These are phyloP conservation scores for Harpegnathos saltator DNA, from an alignment of 1,140 invertebrate genomes.

Conservation along the genomic window DNA sequence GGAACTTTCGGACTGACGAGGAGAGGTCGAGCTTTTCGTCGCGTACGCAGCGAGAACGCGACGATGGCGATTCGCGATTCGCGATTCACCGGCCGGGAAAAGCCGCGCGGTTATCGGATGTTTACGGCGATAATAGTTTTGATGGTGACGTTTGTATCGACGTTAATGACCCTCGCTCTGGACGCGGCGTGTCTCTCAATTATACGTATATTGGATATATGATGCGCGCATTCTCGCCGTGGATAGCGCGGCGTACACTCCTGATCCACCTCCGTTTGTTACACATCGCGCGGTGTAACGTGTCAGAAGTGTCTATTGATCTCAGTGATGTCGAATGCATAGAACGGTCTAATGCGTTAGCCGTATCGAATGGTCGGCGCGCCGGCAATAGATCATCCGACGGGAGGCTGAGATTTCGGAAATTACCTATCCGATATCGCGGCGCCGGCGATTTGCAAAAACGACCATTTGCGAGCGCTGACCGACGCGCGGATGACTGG, in stretches of 20 bases:
- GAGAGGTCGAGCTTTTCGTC: too few species aligned
- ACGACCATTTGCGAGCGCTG: constrained; percentile 40
- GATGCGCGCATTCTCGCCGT: constrained; percentile 10
- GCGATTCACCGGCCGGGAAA: not conserved
- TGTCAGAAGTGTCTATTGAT: constrained; percentile 63
- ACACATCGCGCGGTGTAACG: constrained; percentile 57
- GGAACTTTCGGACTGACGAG: too few species aligned
- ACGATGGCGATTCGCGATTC: too few species aligned
- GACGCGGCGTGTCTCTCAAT: constrained; percentile 33
- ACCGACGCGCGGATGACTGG: constrained; percentile 56
- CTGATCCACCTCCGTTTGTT: constrained; percentile 54
- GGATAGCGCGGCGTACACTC: constrained; percentile 42
- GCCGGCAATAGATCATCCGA: constrained; percentile 57
- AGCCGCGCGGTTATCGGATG: not conserved
- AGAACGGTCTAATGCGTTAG: constrained; percentile 57
- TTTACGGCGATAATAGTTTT: constrained; percentile 9
- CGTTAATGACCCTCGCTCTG: constrained; percentile 40
- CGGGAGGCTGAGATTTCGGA: constrained; percentile 55
- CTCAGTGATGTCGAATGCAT: constrained; percentile 60
- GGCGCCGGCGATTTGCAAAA: constrained; percentile 56
- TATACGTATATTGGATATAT: constrained; percentile 45
- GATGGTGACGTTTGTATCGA: constrained; percentile 38
- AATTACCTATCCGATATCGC: constrained; percentile 62
- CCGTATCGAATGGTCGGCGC: constrained; percentile 55
- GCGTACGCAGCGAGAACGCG: too few species aligned